These are phyloP conservation scores for Pseudopipra pipra DNA, from an alignment of 2,113 vertebrate species.

Conservation along the genomic window DNA sequence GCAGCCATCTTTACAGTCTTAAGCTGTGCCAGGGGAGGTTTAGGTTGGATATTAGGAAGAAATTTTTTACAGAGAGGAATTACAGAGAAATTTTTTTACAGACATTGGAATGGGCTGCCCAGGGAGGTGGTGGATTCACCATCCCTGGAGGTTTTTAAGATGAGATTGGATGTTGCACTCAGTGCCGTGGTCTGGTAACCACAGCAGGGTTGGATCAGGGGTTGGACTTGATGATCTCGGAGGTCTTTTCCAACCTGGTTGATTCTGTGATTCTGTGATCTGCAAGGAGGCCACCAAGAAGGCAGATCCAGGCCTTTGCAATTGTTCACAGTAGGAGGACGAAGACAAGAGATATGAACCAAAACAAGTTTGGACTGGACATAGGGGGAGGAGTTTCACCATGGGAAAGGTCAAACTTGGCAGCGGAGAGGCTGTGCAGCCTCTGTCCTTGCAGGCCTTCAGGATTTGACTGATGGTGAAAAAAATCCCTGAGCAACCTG, in stretches of 20 bases:
- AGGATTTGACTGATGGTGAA: neutral
- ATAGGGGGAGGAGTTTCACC: neutral
- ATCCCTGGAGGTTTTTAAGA: no score
- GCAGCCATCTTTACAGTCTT: neutral
- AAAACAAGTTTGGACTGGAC: neutral
- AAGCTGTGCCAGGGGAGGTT: no score
- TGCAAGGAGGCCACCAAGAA: neutral
- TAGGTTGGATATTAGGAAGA: no score
- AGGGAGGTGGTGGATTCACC: no score
- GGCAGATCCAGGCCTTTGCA: neutral
- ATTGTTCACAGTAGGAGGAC: fast-evolving
- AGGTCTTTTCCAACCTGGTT: no score
- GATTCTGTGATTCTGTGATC: neutral
- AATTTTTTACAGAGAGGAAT: no score
- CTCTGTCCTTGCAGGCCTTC: neutral
- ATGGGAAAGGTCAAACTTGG: neutral
- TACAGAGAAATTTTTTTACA: no score
- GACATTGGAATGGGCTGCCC: no score
- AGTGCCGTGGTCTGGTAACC: no score
- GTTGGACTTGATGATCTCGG: no score
- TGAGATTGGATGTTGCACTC: no score
- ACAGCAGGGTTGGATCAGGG: no score
- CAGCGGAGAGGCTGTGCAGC: neutral
- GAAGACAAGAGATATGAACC: neutral
- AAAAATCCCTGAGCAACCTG: neutral